Evolutionary conservation across 2,113 vertebrate species (phyloP).

Genomic region (Hucho hucho): DNA sequence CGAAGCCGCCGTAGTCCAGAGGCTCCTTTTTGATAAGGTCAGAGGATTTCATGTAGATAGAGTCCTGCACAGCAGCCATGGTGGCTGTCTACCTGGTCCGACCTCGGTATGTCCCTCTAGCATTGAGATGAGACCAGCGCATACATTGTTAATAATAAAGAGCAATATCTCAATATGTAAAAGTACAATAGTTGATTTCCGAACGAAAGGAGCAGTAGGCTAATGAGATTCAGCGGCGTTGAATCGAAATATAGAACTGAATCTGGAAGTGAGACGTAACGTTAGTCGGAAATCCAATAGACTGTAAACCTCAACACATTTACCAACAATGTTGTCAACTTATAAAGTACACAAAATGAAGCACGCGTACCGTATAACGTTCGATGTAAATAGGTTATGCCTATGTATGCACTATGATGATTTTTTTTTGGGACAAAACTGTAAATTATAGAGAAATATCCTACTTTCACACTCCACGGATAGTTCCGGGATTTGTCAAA

Average conservation of each 20-base stretch:
- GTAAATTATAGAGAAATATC: neutral
- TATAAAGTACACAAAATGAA: too few relatives aligned
- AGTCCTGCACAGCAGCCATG: constrained; percentile 29
- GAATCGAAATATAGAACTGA: neutral
- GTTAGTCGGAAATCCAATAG: neutral
- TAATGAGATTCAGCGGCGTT: neutral
- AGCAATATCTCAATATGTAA: neutral
- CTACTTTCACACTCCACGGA: neutral
- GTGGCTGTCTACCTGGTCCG: neutral
- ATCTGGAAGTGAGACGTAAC: neutral
- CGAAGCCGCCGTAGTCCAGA: constrained; percentile 88
- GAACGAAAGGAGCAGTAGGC: neutral
- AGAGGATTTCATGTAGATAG: constrained; percentile 78
- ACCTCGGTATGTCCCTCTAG: neutral
- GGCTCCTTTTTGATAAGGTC: constrained; percentile 77
- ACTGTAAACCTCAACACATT: neutral
- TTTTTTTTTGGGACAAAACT: too few relatives aligned
- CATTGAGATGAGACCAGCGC: neutral
- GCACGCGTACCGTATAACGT: too few relatives aligned
- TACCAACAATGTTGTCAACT: too few relatives aligned
- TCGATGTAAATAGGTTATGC: too few relatives aligned
- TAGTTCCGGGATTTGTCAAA: neutral
- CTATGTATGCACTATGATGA: neutral
- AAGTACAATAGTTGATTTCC: neutral
- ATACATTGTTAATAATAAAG: neutral